Evolutionary conservation across 2,888 invertebrate species (phyloP), one percentile per base, ranked within the genome.

Genomic region (Pyrochroa serraticornis): DNA sequence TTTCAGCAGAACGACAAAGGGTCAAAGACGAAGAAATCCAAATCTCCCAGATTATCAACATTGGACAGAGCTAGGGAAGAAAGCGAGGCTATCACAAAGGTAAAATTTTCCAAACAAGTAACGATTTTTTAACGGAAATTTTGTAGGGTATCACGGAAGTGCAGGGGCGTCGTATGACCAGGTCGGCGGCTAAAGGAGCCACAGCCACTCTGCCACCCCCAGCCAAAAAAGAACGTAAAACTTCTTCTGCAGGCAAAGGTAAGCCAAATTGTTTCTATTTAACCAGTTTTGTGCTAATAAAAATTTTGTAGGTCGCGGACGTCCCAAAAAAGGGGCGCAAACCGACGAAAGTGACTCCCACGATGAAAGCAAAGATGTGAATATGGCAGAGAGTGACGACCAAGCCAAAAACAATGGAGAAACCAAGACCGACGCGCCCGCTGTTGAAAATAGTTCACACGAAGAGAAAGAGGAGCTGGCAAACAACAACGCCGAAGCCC

Each of bases 101-200:
- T 82, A 69, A 22, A 22, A 22, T 22, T 5, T 5, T 22, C 5
- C 22, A 2, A 22, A 22, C 3, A 2, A 22, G 3, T 5, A 5
- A 22, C 22, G 22, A 22, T 3, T 3, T 22, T 22, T 5, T 22
- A 22, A 22, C 22, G 22, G 22, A 22, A 22, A 22, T 5, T 22
- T 71, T 69, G 34, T 66, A 83, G 83, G 82, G 80, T 60, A 71
- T 83, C 60, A 81, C 80, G 59, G 83, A 84, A 66, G 78, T 82
- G 7, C 84, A 84, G 64, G 84, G 84, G 3, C 78, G 84, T 60
- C 80, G 85, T 60, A 80, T 84, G 46, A 85, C 85, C 6, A 78
- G 85, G 33, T 84, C 84, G 48, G 82, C 84, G 33, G 83, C 83
- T 10, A 79, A 83, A 70, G 84, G 84, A 8, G 73, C 81, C 3